phyloP scores from a whole-genome alignment of 30 jellyfish, hydroid and myxozoan genomes.

The Aurelia coerulea region DNA sequence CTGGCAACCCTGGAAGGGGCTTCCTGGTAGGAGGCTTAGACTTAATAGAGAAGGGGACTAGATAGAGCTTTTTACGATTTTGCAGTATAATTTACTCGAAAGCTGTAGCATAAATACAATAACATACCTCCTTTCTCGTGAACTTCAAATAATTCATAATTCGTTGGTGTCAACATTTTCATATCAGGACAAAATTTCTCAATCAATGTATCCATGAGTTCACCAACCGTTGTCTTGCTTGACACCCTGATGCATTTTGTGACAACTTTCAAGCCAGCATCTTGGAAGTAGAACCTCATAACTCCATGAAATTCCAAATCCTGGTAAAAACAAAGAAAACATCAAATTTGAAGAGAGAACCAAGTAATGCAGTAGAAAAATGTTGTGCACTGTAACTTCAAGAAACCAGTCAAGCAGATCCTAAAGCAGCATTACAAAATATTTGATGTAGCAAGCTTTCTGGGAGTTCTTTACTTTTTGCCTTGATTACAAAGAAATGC shows the following conservation, averaged over 20 bases:
- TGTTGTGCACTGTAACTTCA: too few relatives aligned
- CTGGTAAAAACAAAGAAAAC: constrained; percentile 22
- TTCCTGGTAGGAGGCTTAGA: too few relatives aligned
- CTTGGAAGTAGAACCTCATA: constrained; percentile 94
- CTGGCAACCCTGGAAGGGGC: too few relatives aligned
- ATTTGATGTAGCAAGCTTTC: too few relatives aligned
- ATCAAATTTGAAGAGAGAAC: background rate
- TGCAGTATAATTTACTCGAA: background rate
- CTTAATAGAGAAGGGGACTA: too few relatives aligned
- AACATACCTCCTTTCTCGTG: constrained; percentile 93
- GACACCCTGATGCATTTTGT: constrained; percentile 96
- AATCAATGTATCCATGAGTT: constrained; percentile 82
- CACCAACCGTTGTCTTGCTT: constrained; percentile 74
- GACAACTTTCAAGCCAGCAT: constrained; percentile 75
- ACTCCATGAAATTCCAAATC: constrained; percentile 90
- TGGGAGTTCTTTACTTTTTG: too few relatives aligned
- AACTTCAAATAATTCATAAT: constrained; percentile 84
- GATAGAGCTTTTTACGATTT: too few relatives aligned
- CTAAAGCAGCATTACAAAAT: too few relatives aligned
- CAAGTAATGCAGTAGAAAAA: background rate
- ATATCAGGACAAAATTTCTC: constrained; percentile 95
- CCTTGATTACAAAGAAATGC: too few relatives aligned
- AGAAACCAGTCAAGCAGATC: too few relatives aligned
- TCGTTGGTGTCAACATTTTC: constrained; percentile 88
- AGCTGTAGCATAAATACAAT: background rate